Evolutionary conservation across 2,113 vertebrate genomes (phyloP), one percentile per base, ranked within the genome.

Genomic region (Passer montanus): DNA sequence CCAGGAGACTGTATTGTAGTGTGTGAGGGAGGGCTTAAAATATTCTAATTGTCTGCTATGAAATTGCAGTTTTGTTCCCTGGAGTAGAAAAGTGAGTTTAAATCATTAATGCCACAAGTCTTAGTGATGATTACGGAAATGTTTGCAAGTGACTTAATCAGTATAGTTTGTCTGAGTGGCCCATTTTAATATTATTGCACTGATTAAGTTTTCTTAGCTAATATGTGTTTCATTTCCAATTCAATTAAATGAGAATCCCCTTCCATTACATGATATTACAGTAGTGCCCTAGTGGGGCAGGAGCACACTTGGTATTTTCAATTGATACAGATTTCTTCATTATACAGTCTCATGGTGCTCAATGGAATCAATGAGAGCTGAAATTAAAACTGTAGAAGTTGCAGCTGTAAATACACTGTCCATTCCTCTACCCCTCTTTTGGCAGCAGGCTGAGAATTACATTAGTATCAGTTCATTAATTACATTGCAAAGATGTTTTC

Each of bases 141-240:
- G 96, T 98, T 97, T 98, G 93, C 95, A 64, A 97, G 96, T 94
- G 95, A 97, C 97, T 98, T 98, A 98, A 98, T 98, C 97, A 97
- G 96, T 84, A 94, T 89, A 72, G 95, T 95, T 95, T 97, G 96
- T 96, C 93, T 97, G 94, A 98, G 94, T 97, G 96, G 96, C 95
- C 96, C 75, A 79, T 98, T 98, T 98, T 97, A 98, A 97, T 98
- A 97, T 96, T 97, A 98, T 97, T 97, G 96, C 94, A 64, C 97
- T 98, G 98, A 98, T 98, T 98, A 98, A 98, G 97, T 97, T 98
- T 98, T 97, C 97, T 97, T 97, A 97, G 96, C 97, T 98, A 98
- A 98, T 98, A 97, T 97, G 96, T 95, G 96, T 97, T 97, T 97
- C 94, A 94, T 98, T 98, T 98, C 97, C 97, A 98, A 95, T 98